Base-by-base conservation (phyloP, 1,140 invertebrate genomes). In the Helicoverpa armigera region DNA sequence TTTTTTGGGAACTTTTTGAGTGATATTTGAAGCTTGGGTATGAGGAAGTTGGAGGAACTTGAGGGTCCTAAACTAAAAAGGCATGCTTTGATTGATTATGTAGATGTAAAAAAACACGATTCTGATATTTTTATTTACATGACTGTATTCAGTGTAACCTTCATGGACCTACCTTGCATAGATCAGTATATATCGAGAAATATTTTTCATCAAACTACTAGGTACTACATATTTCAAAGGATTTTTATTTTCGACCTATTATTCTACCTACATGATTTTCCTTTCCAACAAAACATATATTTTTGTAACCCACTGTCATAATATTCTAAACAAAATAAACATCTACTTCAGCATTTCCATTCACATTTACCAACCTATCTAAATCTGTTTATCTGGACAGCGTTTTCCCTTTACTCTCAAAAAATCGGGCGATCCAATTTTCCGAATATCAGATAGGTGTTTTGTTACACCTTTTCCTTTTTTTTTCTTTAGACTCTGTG, bases 371-470 rank as follows among this genome's bases (percentile, higher is more conserved):
- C 3, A 18, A 43, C 29, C 35, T 50, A 23, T 75, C 56, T 61
- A 75, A 60, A 61, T 75, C 73, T 61, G 16, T 75, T 75, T 75
- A 60, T 75, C 35, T 61, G 31, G 31, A 54, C 56, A 61, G 56
- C 23, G 16, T 75, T 75, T 48, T 50, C 35, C 43, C 56, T 58
- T 73, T 56, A 12, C 14, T n/a, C 14, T 18, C 1, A 50, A 61
- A 75, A 75, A 48, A 48, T 75, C 35, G 31, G 23, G 14, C 69
- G 51, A 56, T 56, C 51, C 69, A 72, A 56, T 72, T 72, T 72
- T n/a, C 9, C 51, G 29, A 53, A 72, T 72, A 72, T 72, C 50
- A 35, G 69, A 72, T 72, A 56, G 51, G 23, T 72, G 10, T 56
- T 23, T 56, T 12, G 54, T 72, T 72, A 72, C 51, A 72, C 69